phyloP scores from a whole-genome alignment of 2,113 vertebrate species.

The Clarias gariepinus region DNA sequence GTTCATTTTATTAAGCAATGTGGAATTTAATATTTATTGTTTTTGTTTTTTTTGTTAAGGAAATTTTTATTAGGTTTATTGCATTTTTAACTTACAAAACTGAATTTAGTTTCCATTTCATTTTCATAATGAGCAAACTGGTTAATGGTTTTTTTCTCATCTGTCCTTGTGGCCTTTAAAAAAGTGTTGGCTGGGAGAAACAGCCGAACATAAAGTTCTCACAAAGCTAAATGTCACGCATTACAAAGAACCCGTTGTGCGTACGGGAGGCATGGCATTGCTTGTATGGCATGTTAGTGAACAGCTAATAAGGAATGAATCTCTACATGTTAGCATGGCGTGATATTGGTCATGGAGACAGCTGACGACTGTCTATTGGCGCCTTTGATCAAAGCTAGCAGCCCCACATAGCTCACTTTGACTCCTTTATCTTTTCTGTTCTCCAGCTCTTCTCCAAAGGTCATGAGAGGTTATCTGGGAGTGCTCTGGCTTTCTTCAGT shows the following conservation, averaged over 20 bases:
- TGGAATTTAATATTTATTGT: neutral
- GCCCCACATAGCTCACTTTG: neutral
- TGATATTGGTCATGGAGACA: neutral
- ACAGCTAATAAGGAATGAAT: neutral
- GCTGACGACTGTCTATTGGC: neutral
- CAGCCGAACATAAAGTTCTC: neutral
- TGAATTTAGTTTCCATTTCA: neutral
- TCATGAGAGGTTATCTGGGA: slow-evolving; percentile 30
- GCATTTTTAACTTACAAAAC: neutral
- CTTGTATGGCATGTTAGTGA: neutral
- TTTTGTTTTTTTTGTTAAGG: neutral
- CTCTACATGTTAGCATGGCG: neutral
- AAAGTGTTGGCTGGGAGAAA: slow-evolving; percentile 12
- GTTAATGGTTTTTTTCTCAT: neutral
- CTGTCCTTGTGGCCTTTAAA: slow-evolving; percentile 26
- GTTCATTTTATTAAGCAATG: neutral
- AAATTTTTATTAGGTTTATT: neutral
- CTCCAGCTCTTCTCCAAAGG: slow-evolving; percentile 1
- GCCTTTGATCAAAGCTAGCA: neutral
- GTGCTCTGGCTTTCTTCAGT: slow-evolving; percentile 20
- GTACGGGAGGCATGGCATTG: neutral
- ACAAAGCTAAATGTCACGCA: neutral
- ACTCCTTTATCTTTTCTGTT: neutral
- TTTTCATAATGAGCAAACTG: neutral
- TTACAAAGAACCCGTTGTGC: neutral